Base-by-base conservation (phyloP, 1,140 invertebrate genomes). In the Sipha flava region DNA sequence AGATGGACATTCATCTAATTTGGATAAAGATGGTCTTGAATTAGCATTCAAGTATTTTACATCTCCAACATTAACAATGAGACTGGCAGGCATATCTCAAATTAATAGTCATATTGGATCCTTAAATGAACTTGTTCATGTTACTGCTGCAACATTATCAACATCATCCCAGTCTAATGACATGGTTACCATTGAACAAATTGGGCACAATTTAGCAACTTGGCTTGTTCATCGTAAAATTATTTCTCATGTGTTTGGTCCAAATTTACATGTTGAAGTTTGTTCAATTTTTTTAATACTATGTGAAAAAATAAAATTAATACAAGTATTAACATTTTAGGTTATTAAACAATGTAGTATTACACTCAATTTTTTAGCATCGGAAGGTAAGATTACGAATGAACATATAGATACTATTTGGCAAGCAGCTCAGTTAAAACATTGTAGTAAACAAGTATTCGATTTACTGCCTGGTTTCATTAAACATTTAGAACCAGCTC, bases 41-140 rank as follows among this genome's bases (percentile, higher is more conserved):
- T 86, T 97, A 80, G 95, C 95, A 23, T 96, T 96, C 84, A 98
- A 98, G 85, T 97, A 97, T 86, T 97, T 98, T 84, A 95, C 92
- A 59, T 95, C 94, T 68, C 93, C 93, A 70, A 97, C 95, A 1
- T 85, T 98, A 52, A 97, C 95, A 1, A 96, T 97, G 92, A 87
- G 96, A 80, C 85, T 98, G 66, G 92, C 94, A 29, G 92, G 93
- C 12, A 94, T 98, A 82, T 91, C 94, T n/a, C 95, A 98, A 86
- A 96, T 97, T 81, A 97, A 97, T 87, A 93, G 92, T 80, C 93
- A 96, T 84, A 96, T 97, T 59, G 94, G 92, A 81, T 88, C 95
- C 3, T 94, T 95, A 84, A 96, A 94, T 84, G 95, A 97, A 84
- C 87, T 95, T 57, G 94, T 93, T 84, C 94, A 94, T 59, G 62